Base-by-base conservation (phyloP, 2,888 invertebrate species). In the Synanthedon vespiformis region DNA sequence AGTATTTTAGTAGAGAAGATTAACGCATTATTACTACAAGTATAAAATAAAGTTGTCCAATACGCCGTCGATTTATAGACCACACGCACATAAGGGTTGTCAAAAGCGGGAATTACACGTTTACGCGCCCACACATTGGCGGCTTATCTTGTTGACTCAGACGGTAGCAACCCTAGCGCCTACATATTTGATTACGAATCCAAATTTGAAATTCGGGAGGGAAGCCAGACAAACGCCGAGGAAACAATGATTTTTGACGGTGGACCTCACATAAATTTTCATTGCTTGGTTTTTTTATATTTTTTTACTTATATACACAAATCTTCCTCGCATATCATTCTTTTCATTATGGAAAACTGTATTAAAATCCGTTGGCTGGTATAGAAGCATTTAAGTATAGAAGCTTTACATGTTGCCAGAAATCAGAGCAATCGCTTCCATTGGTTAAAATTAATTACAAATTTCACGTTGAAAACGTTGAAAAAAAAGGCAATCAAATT, bases 111-210 rank as follows among this genome's bases (percentile, higher is more conserved):
- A 61, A 68, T 68, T 67, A 72, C 66, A 65, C 63, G 68, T 60
- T 67, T 60, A 68, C 70, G 70, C 70, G 70, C 65, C 70, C 64
- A 73, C 72, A 77, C 72, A 67, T 67, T 58, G 34, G 10, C 62
- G 51, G 68, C 74, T 76, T 83, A 83, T 83, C 83, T 80, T 80
- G 80, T 82, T 81, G 78, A 74, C 74, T 65, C 81, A 83, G 81
- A 68, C 73, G 65, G 40, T 48, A 56, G 63, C 64, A 65, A 66
- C 70, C 68, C 68, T 65, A 64, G 64, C 59, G 61, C 55, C 63
- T 67, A 70, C 74, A 74, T 78, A 80, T 82, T 80, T 79, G 80
- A 79, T 80, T 78, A 76, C 80, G 75, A 79, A 78, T 34, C 75
- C 77, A 77, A 80, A 76, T 72, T 74, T 68, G 48, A 48, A 48